Percentiles rank a stretch among this genome's conserved stretches.
These are phyloP conservation scores for Numenius phaeopus DNA, from an alignment of 2,797 vertebrate genomes.

Conservation along the genomic window DNA sequence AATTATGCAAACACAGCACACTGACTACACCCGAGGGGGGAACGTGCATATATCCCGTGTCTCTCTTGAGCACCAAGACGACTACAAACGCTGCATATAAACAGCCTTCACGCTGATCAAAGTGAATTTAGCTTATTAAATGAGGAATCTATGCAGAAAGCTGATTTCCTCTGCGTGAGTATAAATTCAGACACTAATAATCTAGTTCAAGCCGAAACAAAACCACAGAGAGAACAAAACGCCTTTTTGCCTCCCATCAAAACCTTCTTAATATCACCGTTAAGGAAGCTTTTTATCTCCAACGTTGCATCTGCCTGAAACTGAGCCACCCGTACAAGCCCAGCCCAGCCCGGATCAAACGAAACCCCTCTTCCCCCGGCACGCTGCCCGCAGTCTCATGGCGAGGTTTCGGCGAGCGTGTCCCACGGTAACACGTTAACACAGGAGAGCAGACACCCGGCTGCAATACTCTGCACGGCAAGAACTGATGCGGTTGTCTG, in stretches of 20 bases:
- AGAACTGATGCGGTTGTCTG: background rate
- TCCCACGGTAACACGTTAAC: rapidly evolving
- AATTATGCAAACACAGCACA: background rate
- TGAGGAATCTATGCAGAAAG: background rate
- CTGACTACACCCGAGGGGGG: background rate
- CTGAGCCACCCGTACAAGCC: background rate
- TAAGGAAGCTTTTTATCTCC: background rate
- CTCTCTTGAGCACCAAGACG: background rate
- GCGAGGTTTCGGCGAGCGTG: background rate
- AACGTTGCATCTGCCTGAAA: background rate
- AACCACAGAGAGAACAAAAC: background rate
- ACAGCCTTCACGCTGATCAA: slow-evolving; percentile 30
- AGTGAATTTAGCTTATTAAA: slow-evolving; percentile 50
- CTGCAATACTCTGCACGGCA: background rate
- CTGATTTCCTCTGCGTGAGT: background rate
- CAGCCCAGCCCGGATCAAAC: slow-evolving; percentile 12
- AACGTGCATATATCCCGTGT: background rate
- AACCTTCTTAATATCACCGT: background rate
- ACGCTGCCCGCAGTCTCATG: rapidly evolving
- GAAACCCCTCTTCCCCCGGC: background rate
- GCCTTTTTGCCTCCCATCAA: slow-evolving; percentile 41
- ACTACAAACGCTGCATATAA: background rate
- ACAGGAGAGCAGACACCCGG: background rate
- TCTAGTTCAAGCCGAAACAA: background rate
- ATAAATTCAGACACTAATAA: slow-evolving; percentile 24